Evolutionary conservation across 2,888 invertebrate species (phyloP).

Genomic region (Rhagophthalmus giganteus): DNA sequence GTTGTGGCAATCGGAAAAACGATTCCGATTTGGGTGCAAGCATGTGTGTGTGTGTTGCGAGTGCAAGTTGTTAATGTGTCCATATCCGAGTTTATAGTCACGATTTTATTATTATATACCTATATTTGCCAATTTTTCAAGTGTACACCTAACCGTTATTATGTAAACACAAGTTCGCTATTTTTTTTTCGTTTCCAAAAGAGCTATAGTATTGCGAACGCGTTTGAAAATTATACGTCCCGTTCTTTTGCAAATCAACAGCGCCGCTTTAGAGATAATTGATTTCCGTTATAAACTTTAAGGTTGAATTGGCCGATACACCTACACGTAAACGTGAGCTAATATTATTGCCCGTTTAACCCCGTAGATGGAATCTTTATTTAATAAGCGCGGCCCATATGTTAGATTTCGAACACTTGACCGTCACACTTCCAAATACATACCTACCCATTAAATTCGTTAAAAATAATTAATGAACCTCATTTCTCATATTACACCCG

Average conservation of each 20-base stretch:
- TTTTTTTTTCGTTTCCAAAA: conserved; percentile 8
- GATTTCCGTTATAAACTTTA: conserved; percentile 15
- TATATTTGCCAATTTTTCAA: conserved; percentile 6
- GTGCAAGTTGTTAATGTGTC: no score
- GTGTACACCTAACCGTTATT: conserved; percentile 2
- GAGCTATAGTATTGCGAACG: conserved; percentile 7
- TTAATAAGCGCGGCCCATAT: no score
- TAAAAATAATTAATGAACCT: conserved; percentile 40
- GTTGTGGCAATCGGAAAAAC: conserved; percentile 8
- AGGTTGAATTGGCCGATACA: no score
- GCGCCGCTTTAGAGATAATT: conserved; percentile 12
- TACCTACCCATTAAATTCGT: conserved; percentile 40
- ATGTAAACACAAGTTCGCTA: no score
- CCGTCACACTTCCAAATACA: no score
- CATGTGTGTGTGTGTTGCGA: no score
- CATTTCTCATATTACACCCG: conserved; percentile 39
- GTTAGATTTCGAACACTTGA: no score
- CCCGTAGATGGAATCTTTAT: conserved; percentile 24
- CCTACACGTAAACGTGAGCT: neutral
- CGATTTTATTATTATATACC: conserved; percentile 10
- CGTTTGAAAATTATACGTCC: conserved; percentile 14
- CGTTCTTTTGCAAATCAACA: conserved; percentile 11
- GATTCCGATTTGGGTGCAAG: conserved; percentile 12
- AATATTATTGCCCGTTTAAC: neutral
- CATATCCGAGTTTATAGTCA: conserved; percentile 14